Evolutionary conservation across 2,113 vertebrate genomes (phyloP), one percentile per base, ranked within the genome.

Genomic region (Cinclus mexicanus): DNA sequence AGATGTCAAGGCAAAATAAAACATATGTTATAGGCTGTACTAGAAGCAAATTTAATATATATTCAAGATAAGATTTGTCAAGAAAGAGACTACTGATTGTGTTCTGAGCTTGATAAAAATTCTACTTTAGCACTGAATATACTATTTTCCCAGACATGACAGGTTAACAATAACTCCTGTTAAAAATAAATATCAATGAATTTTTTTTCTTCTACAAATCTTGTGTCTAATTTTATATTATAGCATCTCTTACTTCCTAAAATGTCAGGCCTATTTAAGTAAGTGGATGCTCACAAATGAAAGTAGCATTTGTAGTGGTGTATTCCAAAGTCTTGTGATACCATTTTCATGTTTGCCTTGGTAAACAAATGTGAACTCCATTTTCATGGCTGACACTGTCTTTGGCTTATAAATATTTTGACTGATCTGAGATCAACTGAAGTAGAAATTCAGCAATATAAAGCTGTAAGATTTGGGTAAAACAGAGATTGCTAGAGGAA

Each of bases 51-150:
- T 82, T 42, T 56, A 78, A 68, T 19, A 41, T 31, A 37, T 74
- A 14, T 25, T 67, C 5, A 81, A 23, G 20, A 42, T 46, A 61
- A 77, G 3, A 3, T 72, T 82, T 87, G 10, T 78, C 11, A 64
- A 44, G 53, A 22, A 67, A 65, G 11, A 77, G n/a, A 52, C 14
- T 52, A 41, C 6, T 0, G 0, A 11, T 15, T 72, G 13, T 42
- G 10, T 46, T 86, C 13, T 74, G 41, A 52, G 47, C 24, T 80
- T 88, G 19, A 44, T 3, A 47, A 37, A 68, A 90, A 37, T 55
- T 80, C 53, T 47, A 2, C 29, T 74, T 87, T 53, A 78, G 18
- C 35, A 26, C 1, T 49, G 37, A 44, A 21, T 56, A 14, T n/a
- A 26, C 17, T 49, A 7, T 77, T 25, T 15, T 53, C 7, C 37